Conservation (phyloP, 1,140 invertebrate species). For the Atta texana region DNA sequence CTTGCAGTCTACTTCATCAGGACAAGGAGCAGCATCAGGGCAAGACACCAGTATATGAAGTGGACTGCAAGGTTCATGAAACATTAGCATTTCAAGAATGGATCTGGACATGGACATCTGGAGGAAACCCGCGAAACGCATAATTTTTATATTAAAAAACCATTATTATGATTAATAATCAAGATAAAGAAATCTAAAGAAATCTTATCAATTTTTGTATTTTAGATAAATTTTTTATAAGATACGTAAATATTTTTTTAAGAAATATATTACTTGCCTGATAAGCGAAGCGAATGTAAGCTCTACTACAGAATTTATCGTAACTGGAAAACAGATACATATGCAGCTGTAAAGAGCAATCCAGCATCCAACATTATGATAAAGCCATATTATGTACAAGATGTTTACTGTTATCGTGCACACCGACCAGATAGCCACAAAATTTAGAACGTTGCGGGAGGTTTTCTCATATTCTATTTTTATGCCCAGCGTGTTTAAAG, state of each 20-base stretch:
- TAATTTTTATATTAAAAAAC: not conserved
- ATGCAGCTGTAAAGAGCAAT: not conserved
- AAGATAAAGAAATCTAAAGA: not conserved
- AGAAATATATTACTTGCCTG: slow-evolving; percentile 35
- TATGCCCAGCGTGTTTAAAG: slow-evolving; percentile 29
- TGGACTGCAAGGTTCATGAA: too few relatives aligned
- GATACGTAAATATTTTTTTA: not conserved
- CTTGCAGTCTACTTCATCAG: too few relatives aligned
- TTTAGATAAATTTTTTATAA: not conserved
- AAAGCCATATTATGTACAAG: not conserved
- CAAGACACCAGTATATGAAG: too few relatives aligned
- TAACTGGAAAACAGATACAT: slow-evolving; percentile 4
- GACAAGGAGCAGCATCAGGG: too few relatives aligned
- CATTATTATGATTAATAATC: not conserved
- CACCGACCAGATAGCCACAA: not conserved
- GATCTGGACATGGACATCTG: too few relatives aligned
- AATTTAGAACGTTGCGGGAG: not conserved
- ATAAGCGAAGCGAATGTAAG: not conserved
- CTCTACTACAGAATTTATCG: slow-evolving; percentile 32
- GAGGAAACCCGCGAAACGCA: too few relatives aligned
- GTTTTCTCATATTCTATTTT: not conserved
- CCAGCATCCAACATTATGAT: not conserved
- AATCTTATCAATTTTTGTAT: not conserved
- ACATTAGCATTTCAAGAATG: too few relatives aligned
- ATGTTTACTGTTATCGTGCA: not conserved